A percentile compares a stretch with the other conserved stretches of the same genome.
Evolutionary conservation across 2,797 vertebrate genomes (phyloP).

Genomic region (Ciconia nigra): DNA sequence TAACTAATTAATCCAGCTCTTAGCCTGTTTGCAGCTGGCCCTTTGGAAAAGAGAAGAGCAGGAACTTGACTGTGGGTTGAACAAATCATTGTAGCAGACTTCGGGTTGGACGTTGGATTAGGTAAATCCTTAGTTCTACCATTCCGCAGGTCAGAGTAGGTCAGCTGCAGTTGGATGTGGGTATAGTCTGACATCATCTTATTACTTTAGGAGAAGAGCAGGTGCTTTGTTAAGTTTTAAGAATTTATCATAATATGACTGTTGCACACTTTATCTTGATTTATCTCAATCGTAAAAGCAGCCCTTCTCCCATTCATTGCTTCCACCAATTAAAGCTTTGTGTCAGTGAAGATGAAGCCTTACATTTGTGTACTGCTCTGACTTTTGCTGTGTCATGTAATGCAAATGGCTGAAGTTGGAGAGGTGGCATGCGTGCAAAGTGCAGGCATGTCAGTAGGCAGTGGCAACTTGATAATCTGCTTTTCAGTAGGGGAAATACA

Average conservation of each 20-base stretch:
- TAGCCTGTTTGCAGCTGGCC: background rate
- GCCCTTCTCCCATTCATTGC: background rate
- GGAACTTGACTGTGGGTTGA: background rate
- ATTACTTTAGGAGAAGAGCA: background rate
- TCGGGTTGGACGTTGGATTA: background rate
- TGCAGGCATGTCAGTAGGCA: background rate
- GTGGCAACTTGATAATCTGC: background rate
- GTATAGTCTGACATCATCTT: background rate
- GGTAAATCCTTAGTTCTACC: background rate
- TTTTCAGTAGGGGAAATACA: accelerated
- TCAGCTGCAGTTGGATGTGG: background rate
- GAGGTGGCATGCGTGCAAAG: accelerated
- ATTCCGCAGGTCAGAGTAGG: background rate
- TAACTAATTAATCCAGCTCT: background rate
- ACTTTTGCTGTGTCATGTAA: background rate
- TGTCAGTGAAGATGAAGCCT: background rate
- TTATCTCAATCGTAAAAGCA: accelerated
- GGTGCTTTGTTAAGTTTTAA: background rate
- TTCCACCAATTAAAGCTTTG: background rate
- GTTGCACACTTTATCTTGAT: background rate
- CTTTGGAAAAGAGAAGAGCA: background rate
- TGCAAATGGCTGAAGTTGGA: background rate
- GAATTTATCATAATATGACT: background rate
- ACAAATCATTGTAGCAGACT: background rate
- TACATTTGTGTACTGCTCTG: accelerated